Conservation (phyloP, 2,888 invertebrate genomes). For the Meliscaeva auricollis region DNA sequence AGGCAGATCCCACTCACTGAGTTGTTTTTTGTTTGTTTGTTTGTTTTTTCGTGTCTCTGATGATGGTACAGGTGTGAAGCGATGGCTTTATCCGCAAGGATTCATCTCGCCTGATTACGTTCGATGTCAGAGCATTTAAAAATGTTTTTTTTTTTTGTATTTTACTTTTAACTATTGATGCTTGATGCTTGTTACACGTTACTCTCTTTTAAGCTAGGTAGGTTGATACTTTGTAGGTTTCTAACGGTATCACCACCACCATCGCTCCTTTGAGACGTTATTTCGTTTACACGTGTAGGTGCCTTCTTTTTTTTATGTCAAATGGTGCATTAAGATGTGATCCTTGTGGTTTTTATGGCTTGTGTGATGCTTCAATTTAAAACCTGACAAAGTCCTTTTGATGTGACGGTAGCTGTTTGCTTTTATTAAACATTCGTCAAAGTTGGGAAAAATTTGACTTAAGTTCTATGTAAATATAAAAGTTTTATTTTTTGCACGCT, state of each 20-base stretch:
- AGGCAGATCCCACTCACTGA: conserved; percentile 9
- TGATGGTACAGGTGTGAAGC: conserved; percentile 54
- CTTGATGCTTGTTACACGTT: not conserved
- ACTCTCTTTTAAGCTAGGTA: not conserved
- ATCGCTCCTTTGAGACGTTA: not conserved
- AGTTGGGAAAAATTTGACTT: too few relatives aligned
- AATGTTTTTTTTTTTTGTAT: conserved; percentile 34
- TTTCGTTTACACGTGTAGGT: conserved; percentile 25
- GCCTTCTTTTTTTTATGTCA: conserved; percentile 13
- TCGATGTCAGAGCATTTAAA: conserved; percentile 70
- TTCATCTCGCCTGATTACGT: conserved; percentile 74
- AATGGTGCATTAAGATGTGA: conserved; percentile 65
- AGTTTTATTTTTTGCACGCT: too few relatives aligned
- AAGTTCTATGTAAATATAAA: too few relatives aligned
- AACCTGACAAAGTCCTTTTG: too few relatives aligned
- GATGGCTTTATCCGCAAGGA: conserved; percentile 64
- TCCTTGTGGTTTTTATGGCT: conserved; percentile 52
- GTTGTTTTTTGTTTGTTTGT: not conserved
- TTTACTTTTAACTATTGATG: not conserved
- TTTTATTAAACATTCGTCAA: too few relatives aligned
- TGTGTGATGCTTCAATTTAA: conserved; percentile 36
- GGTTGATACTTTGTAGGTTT: conserved; percentile 19
- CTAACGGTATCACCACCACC: not conserved
- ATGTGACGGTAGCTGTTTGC: too few relatives aligned
- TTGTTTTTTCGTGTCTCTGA: not conserved